Percentiles rank a stretch among this genome's conserved stretches.
These are phyloP conservation scores for Rotaria socialis DNA, from an alignment of 2,888 invertebrate genomes.

Conservation along the genomic window DNA sequence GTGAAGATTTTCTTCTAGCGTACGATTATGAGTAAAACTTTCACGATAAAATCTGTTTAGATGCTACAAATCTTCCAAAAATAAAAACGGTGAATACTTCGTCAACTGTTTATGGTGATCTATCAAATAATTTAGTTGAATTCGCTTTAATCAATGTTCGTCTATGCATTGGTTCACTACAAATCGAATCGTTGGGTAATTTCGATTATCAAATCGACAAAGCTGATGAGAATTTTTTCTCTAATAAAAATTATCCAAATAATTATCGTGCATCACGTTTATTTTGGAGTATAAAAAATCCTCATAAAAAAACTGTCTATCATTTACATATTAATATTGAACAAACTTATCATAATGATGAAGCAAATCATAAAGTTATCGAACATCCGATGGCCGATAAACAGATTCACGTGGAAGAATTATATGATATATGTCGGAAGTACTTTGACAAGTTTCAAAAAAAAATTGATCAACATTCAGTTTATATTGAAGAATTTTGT, in stretches of 20 bases:
- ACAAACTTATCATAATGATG: not conserved
- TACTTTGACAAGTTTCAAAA: not conserved
- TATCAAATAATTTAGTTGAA: not conserved
- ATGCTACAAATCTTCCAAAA: not conserved
- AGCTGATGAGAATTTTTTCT: not conserved
- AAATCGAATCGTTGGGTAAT: not conserved
- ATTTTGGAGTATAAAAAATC: conserved; percentile 1
- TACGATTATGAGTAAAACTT: no score
- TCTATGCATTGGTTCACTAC: conserved; percentile 14
- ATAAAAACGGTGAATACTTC: not conserved
- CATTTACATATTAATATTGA: not conserved
- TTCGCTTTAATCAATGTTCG: not conserved
- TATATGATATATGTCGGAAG: not conserved
- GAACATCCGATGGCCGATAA: not conserved
- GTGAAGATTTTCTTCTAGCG: no score
- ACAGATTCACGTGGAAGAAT: not conserved
- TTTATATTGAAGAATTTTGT: conserved; percentile 5
- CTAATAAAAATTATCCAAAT: not conserved
- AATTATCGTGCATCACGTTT: conserved; percentile 22
- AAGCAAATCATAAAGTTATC: not conserved
- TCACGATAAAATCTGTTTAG: not conserved
- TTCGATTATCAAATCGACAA: not conserved
- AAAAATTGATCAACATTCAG: not conserved
- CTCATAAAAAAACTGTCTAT: not conserved
- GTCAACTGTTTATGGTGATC: conserved; percentile 18